Evolutionary conservation across 2,797 vertebrate species (phyloP), one percentile per base, ranked within the genome.

Genomic region (Adelosebastes latens): DNA sequence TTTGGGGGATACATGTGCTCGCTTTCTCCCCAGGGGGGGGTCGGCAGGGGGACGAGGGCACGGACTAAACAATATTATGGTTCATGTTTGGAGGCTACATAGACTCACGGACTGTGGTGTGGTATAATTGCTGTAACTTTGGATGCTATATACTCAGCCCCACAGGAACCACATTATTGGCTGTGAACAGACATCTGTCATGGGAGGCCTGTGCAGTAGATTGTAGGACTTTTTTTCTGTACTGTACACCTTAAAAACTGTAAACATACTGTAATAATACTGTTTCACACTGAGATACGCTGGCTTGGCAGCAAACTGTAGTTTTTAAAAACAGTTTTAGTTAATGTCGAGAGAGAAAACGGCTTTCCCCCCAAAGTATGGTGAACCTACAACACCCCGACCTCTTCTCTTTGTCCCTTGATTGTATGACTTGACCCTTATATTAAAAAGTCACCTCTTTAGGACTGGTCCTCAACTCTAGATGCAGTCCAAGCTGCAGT

Each of bases 381-480:
- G 97, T 99, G 97, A 99, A 98, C 97, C 97, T 98, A 98, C 98
- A 99, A 99, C 98, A 99, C 97, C 98, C 97, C 96, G 97, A 99
- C 98, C 98, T 99, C 98, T 97, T 94, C 98, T 99, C 98, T 98
- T 95, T 96, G 96, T 93, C 97, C 97, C 97, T 99, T 97, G 97
- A 99, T 99, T 99, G 98, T 99, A 99, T 98, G 97, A 97, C 98
- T 98, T 98, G 97, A 95, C 97, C 97, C 97, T 96, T 93, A 94
- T 94, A 94, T 89, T 92, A 96, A 97, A 96, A 98, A 97, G 97
- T 98, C 97, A 97, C 97, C 97, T 99, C 97, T 97, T 89, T 98
- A 97, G 97, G 98, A 98, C 97, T 98, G 98, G 97, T 99, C 98
- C 98, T 97, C 96, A 97, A 96, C 97, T 97, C 97, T 97, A 97